Evolutionary conservation across 2,113 vertebrate species (phyloP).

Genomic region (Condylura cristata): DNA sequence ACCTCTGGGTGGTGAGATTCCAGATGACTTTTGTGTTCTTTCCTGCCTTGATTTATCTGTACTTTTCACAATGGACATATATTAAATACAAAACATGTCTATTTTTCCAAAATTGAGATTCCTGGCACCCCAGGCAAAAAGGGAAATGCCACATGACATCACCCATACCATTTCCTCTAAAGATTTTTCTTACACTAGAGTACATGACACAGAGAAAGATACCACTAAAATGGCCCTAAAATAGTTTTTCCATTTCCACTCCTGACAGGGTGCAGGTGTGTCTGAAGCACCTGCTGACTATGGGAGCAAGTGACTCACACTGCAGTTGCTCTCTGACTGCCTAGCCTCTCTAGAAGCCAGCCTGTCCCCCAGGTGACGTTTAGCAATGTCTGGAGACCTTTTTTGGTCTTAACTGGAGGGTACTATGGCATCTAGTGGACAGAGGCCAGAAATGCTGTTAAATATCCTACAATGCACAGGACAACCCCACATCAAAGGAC

Average conservation of each 20-base stretch:
- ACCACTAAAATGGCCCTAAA: not conserved
- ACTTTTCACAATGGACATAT: not conserved
- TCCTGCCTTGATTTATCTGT: not conserved
- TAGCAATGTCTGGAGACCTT: not conserved
- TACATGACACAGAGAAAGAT: not conserved
- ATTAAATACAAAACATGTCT: not conserved
- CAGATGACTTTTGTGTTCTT: not conserved
- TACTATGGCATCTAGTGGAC: not conserved
- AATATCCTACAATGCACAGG: not conserved
- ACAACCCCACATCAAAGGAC: not conserved
- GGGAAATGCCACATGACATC: not conserved
- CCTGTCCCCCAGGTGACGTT: not conserved
- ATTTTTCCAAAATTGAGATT: not conserved
- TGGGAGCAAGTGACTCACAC: not conserved
- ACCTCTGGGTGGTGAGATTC: not conserved
- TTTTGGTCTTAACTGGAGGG: not conserved
- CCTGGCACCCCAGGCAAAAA: not conserved
- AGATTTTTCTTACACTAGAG: not conserved
- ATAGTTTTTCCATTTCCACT: not conserved
- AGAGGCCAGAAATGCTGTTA: not conserved
- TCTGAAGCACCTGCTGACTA: not conserved
- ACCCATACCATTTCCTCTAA: not conserved
- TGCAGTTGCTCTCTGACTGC: not conserved
- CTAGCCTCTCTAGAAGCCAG: accelerated
- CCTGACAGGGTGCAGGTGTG: too few species aligned